Evolutionary conservation across 2,888 invertebrate genomes (phyloP), one percentile per base, ranked within the genome.

Genomic region (Stegana nigrithorax): DNA sequence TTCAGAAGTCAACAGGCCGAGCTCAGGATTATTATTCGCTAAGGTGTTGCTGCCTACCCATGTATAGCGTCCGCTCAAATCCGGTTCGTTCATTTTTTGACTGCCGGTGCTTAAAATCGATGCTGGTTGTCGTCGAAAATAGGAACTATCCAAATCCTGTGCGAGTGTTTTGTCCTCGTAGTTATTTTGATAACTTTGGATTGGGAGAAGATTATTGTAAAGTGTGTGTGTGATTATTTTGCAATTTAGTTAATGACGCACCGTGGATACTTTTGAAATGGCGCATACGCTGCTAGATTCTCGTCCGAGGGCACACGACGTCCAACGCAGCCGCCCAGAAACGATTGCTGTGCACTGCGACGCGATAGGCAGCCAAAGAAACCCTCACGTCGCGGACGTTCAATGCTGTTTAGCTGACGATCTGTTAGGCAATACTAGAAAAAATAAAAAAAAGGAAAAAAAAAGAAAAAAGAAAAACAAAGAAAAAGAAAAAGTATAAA

Each of bases 251-350:
- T 7, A 23, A 8, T 5, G 2, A 7, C 77, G 68, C 85, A 89
- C 89, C 91, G 90, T 78, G 91, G 90, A 88, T 91, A 91, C 81
- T 93, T 89, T 72, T 93, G 92, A 84, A 93, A 92, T 67, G 93
- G 93, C 59, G 93, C 93, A 85, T 91, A 92, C 80, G 93, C 93
- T 77, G 91, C 90, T 80, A 95, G 89, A 84, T 95, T 95, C 87
- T 95, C 95, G 86, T 95, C 95, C 73, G 94, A 94, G 73, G 95
- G 94, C 73, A 92, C 92, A 81, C 93, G 91, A 81, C 93, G 90
- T 69, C 94, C 90, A 75, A 95, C 94, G 86, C 95, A 95, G 68
- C 93, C 94, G 76, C 95, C 94, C 80, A 95, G 87, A 80, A 95
- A 90, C 72, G 93, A 92, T 83, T 82, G 84, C n/a, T 79, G 81